Evolutionary conservation across 2,797 vertebrate genomes (phyloP).

Genomic region (Aotus griseimembra): DNA sequence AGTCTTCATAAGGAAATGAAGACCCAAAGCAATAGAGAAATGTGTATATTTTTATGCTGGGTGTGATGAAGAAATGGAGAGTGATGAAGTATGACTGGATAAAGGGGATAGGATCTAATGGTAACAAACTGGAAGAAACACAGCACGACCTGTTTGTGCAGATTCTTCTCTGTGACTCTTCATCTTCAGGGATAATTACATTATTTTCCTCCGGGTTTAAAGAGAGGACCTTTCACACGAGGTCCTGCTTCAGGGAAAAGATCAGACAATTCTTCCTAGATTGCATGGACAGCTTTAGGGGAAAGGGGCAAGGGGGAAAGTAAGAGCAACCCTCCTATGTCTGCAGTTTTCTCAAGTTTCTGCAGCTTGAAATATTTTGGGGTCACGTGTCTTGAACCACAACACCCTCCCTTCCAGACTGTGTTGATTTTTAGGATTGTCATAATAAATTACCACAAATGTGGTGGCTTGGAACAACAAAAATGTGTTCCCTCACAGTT

Average conservation of each 20-base stretch:
- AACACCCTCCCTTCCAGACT: neutral
- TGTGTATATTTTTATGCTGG: neutral
- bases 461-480: neutral
- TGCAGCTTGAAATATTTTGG: neutral
- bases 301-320: too few relatives aligned
- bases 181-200: neutral
- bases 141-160: neutral
- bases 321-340: neutral
- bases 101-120: neutral
- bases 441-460: neutral
- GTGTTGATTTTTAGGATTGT: neutral
- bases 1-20: neutral
- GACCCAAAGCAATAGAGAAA: neutral
- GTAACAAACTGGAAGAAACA: neutral
- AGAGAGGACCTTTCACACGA: too few relatives aligned
- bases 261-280: neutral
- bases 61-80: neutral
- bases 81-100: neutral
- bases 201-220: neutral
- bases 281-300: neutral
- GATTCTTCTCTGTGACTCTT: neutral
- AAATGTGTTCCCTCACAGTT: neutral
- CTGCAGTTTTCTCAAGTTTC: neutral
- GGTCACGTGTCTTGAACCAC: neutral
- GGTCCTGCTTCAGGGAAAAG: neutral